phyloP scores from a whole-genome alignment of 1,140 invertebrate genomes.

The Cataglyphis hispanica region DNA sequence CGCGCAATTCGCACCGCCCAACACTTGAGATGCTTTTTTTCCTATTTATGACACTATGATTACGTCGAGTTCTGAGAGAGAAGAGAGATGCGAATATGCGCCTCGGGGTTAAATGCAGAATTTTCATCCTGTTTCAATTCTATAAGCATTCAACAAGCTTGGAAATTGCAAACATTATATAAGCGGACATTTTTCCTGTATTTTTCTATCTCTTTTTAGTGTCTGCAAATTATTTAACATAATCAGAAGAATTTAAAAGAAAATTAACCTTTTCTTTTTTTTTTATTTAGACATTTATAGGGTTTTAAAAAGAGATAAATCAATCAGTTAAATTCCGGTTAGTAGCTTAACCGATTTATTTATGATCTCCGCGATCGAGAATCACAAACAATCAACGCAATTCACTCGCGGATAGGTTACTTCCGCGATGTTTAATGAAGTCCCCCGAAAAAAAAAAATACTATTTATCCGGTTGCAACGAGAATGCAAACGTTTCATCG shows the following conservation, averaged over 20 bases:
- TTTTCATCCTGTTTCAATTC: not conserved
- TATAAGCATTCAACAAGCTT: not conserved
- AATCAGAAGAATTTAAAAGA: not conserved
- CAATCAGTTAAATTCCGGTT: conserved; percentile 24
- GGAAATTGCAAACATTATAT: not conserved
- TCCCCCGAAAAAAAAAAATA: conserved; percentile 39
- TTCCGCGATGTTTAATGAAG: conserved; percentile 61
- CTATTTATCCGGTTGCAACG: conserved; percentile 56
- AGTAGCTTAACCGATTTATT: conserved; percentile 41
- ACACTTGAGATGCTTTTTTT: not conserved
- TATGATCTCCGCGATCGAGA: conserved; percentile 6
- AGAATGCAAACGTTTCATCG: conserved; percentile 60
- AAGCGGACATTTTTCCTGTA: not conserved
- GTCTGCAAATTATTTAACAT: conserved; percentile 5
- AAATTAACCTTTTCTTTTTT: not conserved
- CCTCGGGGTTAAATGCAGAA: conserved; percentile 22
- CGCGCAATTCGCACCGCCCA: conserved; percentile 25
- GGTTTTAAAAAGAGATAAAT: conserved; percentile 14
- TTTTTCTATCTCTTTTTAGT: not conserved
- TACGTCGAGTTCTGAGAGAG: conserved; percentile 3
- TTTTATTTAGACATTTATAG: not conserved
- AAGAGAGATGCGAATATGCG: not conserved
- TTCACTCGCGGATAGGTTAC: conserved; percentile 30
- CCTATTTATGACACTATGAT: conserved; percentile 9
- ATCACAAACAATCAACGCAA: conserved; percentile 47